A percentile compares a stretch with the other conserved stretches of the same genome.
Evolutionary conservation across 2,797 vertebrate species (phyloP).

Genomic region (Diplodus sargus): DNA sequence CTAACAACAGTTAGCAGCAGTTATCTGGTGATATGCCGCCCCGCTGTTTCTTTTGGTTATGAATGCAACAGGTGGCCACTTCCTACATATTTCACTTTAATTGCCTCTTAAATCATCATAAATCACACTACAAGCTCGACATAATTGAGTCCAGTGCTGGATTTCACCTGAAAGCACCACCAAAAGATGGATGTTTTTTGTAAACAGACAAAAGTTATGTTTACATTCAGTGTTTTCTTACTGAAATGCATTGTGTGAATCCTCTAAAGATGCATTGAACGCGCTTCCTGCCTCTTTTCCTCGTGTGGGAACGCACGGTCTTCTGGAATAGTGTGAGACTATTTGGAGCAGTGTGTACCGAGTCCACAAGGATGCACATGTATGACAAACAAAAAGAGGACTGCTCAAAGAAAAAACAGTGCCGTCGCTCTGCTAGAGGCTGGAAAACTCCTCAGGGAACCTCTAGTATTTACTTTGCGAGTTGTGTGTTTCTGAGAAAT

Average conservation of each 20-base stretch:
- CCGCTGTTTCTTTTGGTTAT: too few species aligned
- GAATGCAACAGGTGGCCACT: too few species aligned
- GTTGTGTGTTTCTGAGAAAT: neutral
- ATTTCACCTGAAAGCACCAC: neutral
- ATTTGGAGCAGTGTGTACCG: neutral
- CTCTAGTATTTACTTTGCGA: neutral
- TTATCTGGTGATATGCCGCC: too few species aligned
- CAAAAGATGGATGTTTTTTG: neutral
- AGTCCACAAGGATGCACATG: neutral
- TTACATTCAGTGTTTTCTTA: neutral
- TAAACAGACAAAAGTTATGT: neutral
- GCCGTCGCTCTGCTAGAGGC: neutral
- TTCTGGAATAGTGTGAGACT: neutral
- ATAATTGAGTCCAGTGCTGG: neutral
- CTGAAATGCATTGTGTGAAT: neutral
- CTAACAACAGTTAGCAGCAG: too few species aligned
- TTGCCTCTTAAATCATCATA: too few species aligned
- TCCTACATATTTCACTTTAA: too few species aligned
- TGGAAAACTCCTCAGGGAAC: conserved; percentile 3
- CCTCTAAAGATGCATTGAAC: neutral
- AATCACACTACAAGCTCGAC: too few species aligned
- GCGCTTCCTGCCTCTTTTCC: neutral
- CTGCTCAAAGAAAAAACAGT: neutral
- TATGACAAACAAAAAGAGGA: neutral
- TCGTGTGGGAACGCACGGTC: neutral